Evolutionary conservation across 2,797 vertebrate genomes (phyloP).

Genomic region (Lates japonicus): DNA sequence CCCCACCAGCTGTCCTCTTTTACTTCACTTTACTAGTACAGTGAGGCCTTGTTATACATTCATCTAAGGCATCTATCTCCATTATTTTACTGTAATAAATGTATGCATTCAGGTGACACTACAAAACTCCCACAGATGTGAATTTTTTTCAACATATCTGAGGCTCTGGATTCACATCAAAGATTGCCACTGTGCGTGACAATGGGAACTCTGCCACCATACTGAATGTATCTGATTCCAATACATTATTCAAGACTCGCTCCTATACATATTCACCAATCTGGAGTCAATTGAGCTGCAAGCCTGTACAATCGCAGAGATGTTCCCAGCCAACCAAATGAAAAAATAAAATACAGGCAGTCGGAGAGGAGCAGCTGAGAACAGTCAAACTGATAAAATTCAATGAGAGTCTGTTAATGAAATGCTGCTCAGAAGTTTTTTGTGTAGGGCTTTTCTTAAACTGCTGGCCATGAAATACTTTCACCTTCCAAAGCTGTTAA

Average conservation of each 20-base stretch:
- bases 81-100: slow-evolving; percentile 66
- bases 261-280: slow-evolving; percentile 75
- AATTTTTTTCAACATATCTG: slow-evolving; percentile 51
- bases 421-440: slow-evolving; percentile 35
- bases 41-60: slow-evolving; percentile 41
- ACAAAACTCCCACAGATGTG: slow-evolving; percentile 52
- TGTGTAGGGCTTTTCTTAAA: slow-evolving; percentile 32
- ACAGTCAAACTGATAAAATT: slow-evolving; percentile 45
- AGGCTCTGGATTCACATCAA: slow-evolving; percentile 77
- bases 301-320: slow-evolving; percentile 50
- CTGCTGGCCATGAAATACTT: slow-evolving; percentile 47
- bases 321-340: slow-evolving; percentile 59
- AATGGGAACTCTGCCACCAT: slow-evolving; percentile 46
- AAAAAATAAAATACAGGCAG: slow-evolving; percentile 44
- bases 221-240: slow-evolving; percentile 53
- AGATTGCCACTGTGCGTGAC: slow-evolving; percentile 58
- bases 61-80: slow-evolving; percentile 29
- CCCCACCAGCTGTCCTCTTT: not conserved
- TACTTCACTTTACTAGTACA: slow-evolving; percentile 33
- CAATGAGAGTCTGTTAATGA: slow-evolving; percentile 24
- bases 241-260: slow-evolving; percentile 78
- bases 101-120: slow-evolving; percentile 67
- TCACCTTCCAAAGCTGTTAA: slow-evolving; percentile 50
- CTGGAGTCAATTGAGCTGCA: slow-evolving; percentile 70
- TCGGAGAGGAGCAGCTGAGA: slow-evolving; percentile 31